phyloP scores from a whole-genome alignment of 2,113 vertebrate genomes.

The Cnemophilus loriae region DNA sequence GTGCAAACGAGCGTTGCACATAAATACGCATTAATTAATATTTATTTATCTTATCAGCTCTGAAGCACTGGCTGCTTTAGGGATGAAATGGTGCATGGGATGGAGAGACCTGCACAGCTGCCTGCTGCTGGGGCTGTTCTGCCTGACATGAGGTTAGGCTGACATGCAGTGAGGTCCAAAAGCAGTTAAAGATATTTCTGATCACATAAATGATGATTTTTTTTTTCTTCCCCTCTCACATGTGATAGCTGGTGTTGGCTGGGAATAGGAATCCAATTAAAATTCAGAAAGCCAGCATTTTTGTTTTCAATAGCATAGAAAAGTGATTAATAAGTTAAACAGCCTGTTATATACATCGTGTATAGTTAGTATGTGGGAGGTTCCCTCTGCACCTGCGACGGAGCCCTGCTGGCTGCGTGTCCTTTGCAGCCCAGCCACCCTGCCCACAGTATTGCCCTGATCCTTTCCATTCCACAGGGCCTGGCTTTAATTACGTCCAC shows the following conservation, averaged over 20 bases:
- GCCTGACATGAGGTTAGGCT: not conserved
- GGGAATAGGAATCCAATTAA: not conserved
- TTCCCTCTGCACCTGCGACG: not conserved
- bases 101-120: not conserved
- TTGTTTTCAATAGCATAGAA: not conserved
- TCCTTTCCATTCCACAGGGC: not conserved
- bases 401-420: accelerated
- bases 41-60: not conserved
- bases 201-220: not conserved
- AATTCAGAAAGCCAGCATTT: not conserved
- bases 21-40: not conserved
- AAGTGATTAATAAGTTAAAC: not conserved
- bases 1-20: accelerated
- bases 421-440: not conserved
- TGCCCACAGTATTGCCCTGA: not conserved
- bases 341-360: not conserved
- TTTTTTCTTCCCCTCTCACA: not conserved
- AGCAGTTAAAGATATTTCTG: not conserved
- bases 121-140: not conserved
- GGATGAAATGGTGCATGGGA: not conserved
- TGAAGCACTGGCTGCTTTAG: not conserved
- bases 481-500: not conserved
- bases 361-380: not conserved
- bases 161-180: not conserved
- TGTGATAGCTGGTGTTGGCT: not conserved